phyloP scores from a whole-genome alignment of 2,113 vertebrate species.

The Clarias gariepinus region DNA sequence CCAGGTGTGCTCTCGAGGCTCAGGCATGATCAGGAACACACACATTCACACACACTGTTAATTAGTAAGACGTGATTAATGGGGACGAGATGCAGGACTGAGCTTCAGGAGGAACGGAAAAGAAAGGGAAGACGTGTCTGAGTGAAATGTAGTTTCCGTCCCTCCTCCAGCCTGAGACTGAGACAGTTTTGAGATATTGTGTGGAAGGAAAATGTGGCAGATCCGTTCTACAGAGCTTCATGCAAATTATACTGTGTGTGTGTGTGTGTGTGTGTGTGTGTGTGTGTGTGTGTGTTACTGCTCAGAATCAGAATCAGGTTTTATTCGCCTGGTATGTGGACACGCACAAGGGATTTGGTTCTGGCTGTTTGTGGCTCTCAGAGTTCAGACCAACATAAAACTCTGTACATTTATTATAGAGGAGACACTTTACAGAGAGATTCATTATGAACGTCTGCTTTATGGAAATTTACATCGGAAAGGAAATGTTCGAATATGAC shows the following conservation, averaged over 20 bases:
- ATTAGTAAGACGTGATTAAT: slow-evolving; percentile 98
- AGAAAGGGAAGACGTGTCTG: neutral
- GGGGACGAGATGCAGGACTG: slow-evolving; percentile 68
- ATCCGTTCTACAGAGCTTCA: slow-evolving; percentile 4
- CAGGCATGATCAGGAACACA: slow-evolving; percentile 80
- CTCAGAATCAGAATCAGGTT: neutral
- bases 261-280: slow-evolving; percentile 12
- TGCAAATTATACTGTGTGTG: slow-evolving; percentile 30
- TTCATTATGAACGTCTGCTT: neutral
- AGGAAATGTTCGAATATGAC: neutral
- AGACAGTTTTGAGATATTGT: slow-evolving; percentile 47
- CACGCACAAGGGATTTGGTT: no score
- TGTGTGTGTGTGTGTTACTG: neutral
- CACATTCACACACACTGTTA: slow-evolving; percentile 89
- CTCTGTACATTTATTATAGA: no score
- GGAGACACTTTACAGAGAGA: no score
- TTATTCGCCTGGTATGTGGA: no score
- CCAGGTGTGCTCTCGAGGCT: slow-evolving; percentile 73
- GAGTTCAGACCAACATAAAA: no score
- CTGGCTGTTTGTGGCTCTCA: no score
- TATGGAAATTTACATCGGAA: neutral
- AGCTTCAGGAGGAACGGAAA: slow-evolving; percentile 48
- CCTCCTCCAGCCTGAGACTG: slow-evolving; percentile 2
- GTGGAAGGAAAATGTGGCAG: slow-evolving; percentile 47
- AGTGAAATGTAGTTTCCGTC: neutral